Conservation (phyloP, 1,140 invertebrate species). For the Potamilus streckersoni region DNA sequence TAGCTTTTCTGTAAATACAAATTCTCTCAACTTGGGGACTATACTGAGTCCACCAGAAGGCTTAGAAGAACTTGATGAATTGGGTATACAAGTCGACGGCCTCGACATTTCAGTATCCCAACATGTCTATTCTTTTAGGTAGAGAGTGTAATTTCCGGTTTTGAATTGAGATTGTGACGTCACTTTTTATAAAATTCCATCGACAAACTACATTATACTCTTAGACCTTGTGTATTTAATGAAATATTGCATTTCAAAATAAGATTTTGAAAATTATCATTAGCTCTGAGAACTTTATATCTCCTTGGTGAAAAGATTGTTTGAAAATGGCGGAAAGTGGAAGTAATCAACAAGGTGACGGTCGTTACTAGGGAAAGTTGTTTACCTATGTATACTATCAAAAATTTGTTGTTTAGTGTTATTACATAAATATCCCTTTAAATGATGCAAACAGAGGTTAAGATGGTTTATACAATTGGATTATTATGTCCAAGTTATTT, state of each 20-base stretch:
- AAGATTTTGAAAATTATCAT: neutral
- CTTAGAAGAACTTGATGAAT: slow-evolving; percentile 1
- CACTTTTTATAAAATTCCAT: neutral
- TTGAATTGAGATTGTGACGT: neutral
- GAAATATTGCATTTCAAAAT: neutral
- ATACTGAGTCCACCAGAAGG: slow-evolving; percentile 6
- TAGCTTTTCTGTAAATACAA: slow-evolving; percentile 76
- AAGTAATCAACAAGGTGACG: neutral
- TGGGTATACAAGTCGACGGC: slow-evolving; percentile 13
- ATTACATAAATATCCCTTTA: too few species aligned
- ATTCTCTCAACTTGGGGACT: slow-evolving; percentile 56
- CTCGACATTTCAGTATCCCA: slow-evolving; percentile 22
- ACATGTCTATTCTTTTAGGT: slow-evolving; percentile 9
- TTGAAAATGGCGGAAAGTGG: slow-evolving; percentile 24
- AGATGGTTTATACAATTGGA: too few species aligned
- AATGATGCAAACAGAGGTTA: too few species aligned
- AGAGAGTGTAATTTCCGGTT: neutral
- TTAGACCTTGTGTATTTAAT: neutral
- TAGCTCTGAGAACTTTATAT: neutral
- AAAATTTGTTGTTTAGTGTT: too few species aligned
- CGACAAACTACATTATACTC: too few species aligned
- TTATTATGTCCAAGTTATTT: too few species aligned
- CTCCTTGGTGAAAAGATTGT: neutral
- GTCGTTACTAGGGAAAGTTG: slow-evolving; percentile 38
- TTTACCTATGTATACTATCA: slow-evolving; percentile 5